phyloP scores from a whole-genome alignment of 1,140 invertebrate genomes.

The Chlorops oryzae region DNA sequence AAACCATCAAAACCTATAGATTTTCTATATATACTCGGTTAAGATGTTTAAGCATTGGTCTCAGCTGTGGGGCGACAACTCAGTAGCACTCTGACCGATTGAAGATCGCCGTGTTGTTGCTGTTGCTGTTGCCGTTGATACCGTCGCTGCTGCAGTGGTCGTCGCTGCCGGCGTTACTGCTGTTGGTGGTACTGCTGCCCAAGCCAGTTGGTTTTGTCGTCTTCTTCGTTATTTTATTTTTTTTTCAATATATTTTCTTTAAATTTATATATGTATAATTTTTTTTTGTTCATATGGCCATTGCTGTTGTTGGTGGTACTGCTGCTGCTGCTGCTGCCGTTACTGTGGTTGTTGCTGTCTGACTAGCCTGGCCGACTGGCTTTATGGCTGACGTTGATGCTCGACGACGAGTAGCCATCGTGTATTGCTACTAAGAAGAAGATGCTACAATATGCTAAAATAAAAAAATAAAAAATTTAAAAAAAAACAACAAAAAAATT shows the following conservation, averaged over 20 bases:
- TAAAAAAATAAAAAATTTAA: too few relatives aligned
- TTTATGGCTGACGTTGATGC: too few relatives aligned
- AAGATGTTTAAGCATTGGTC: conserved; percentile 25
- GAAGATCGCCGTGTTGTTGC: conserved; percentile 10
- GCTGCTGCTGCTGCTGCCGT: conserved; percentile 1
- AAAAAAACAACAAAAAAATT: too few relatives aligned
- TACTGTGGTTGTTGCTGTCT: conserved; percentile 16
- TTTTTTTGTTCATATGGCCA: conserved; percentile 16
- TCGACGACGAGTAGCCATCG: too few relatives aligned
- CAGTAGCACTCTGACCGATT: conserved; percentile 20
- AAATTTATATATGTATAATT: too few relatives aligned
- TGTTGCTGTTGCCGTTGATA: conserved; percentile 11
- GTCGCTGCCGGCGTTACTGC: conserved; percentile 10
- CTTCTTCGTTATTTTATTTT: too few relatives aligned
- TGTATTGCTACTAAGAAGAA: too few relatives aligned
- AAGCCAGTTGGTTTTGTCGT: conserved; percentile 9
- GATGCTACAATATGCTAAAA: conserved; percentile 7
- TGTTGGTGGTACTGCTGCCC: conserved; percentile 4
- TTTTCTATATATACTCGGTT: conserved; percentile 47
- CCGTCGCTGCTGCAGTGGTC: conserved; percentile 2
- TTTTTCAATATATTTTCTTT: too few relatives aligned
- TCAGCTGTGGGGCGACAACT: conserved; percentile 17
- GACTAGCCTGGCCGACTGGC: too few relatives aligned
- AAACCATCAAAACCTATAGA: conserved; percentile 47
- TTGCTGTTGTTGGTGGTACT: conserved; percentile 10